phyloP scores from a whole-genome alignment of 2,113 vertebrate species.

The Athene cunicularia region DNA sequence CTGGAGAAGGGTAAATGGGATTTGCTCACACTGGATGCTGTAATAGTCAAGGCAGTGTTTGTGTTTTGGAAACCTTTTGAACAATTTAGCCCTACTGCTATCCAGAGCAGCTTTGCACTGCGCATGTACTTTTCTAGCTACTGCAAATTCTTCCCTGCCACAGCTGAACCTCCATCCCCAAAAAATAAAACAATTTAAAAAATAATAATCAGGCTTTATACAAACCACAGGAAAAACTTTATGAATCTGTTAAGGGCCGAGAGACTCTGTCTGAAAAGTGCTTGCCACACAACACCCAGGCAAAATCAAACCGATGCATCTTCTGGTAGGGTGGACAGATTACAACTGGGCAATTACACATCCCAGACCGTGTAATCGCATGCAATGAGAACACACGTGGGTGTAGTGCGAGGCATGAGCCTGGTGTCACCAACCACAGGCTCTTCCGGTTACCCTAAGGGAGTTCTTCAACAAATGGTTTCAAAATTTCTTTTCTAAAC shows the following conservation, averaged over 20 bases:
- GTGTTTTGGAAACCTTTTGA: background rate
- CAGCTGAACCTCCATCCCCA: background rate
- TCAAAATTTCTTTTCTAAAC: background rate
- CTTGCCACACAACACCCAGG: background rate
- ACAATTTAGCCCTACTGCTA: background rate
- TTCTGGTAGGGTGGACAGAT: background rate
- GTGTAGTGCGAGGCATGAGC: background rate
- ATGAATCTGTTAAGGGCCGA: background rate
- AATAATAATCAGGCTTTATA: background rate
- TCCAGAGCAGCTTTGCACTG: background rate
- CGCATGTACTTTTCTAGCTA: background rate
- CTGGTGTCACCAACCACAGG: constrained; percentile 31
- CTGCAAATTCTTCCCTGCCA: background rate
- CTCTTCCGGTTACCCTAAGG: background rate
- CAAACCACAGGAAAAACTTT: background rate
- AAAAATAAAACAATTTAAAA: background rate
- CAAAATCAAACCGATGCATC: constrained; percentile 29
- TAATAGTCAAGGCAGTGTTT: background rate
- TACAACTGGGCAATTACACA: background rate
- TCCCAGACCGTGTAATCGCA: background rate
- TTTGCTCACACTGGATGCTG: background rate
- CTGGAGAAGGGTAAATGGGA: background rate
- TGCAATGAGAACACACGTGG: background rate
- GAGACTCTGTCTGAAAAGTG: background rate
- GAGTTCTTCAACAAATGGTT: background rate